phyloP scores from a whole-genome alignment of 2,113 vertebrate species.

The Prionailurus viverrinus region DNA sequence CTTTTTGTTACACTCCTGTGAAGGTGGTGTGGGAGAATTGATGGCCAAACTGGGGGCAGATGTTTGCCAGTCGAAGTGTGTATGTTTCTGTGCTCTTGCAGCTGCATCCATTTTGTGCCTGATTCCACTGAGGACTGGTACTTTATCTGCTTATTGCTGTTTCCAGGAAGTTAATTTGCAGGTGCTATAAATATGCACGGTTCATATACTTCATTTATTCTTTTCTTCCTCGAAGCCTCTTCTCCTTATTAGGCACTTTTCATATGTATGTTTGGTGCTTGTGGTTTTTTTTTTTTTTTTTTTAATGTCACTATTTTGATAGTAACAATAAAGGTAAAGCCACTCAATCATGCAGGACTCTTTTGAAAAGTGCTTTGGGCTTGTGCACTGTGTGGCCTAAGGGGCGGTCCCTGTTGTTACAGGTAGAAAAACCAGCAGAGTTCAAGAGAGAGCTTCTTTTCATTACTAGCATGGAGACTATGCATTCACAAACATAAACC shows the following conservation, averaged over 20 bases:
- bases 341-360: not conserved
- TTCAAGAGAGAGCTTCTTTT: not conserved
- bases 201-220: constrained; percentile 71
- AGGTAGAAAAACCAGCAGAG: not conserved
- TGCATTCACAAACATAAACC: not conserved
- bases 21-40: not conserved
- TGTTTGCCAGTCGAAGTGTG: constrained; percentile 34
- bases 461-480: not conserved
- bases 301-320: constrained; percentile 64
- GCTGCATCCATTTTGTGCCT: constrained; percentile 57
- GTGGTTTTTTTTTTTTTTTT: constrained; percentile 46
- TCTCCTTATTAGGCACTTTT: constrained; percentile 65
- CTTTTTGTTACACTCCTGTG: not conserved
- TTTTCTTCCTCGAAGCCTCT: constrained; percentile 61
- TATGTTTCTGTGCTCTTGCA: constrained; percentile 44
- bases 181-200: constrained; percentile 66
- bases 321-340: constrained; percentile 32
- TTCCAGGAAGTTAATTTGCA: constrained; percentile 80
- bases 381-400: not conserved
- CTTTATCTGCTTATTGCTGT: constrained; percentile 61
- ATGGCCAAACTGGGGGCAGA: not conserved
- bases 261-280: constrained; percentile 53
- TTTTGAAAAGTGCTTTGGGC: not conserved
- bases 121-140: constrained; percentile 4
- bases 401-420: not conserved